Evolutionary conservation across 2,113 vertebrate genomes (phyloP), one percentile per base, ranked within the genome.

Genomic region (Rhinoptilus africanus): DNA sequence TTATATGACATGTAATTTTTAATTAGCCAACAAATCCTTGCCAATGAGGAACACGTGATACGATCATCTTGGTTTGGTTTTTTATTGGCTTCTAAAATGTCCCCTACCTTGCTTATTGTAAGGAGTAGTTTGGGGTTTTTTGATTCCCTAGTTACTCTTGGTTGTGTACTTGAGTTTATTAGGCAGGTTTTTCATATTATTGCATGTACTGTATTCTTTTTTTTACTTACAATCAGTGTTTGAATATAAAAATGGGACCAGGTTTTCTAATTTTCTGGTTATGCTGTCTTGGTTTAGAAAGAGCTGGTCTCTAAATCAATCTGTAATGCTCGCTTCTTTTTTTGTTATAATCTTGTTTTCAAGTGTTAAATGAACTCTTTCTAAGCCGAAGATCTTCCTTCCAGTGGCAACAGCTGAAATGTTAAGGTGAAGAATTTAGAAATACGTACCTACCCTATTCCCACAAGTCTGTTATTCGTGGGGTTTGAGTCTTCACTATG

Each of bases 251-350:
- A 93, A 95, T 37, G 79, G 88, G 89, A 51, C 91, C 62, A 91
- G 88, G 45, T 95, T 92, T 96, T 92, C 69, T 78, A 32, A n/a
- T 88, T 74, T 80, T 89, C 69, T 57, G 23, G 37, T 66, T 30
- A 39, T 4, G 3, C 32, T 87, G 50, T 82, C 45, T 81, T 74
- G 60, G 12, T 76, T 71, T 94, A 72, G 62, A 79, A 93, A 72
- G 96, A 97, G 93, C 96, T 86, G 84, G 95, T 91, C 97, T 96
- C 97, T 93, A 90, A 92, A 80, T 77, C 66, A 28, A 4, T 82
- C 50, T 90, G 16, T 69, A 57, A 59, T 51, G 23, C 59, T 32
- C 3, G 19, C 35, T 75, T 71, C 59, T 60, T 43, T 17, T n/a
- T 51, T 53, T 60, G 34, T 57, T 80, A 84, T 37, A 23, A 59